Conservation (phyloP, 2,888 invertebrate genomes). For the Notodonta dromedarius region DNA sequence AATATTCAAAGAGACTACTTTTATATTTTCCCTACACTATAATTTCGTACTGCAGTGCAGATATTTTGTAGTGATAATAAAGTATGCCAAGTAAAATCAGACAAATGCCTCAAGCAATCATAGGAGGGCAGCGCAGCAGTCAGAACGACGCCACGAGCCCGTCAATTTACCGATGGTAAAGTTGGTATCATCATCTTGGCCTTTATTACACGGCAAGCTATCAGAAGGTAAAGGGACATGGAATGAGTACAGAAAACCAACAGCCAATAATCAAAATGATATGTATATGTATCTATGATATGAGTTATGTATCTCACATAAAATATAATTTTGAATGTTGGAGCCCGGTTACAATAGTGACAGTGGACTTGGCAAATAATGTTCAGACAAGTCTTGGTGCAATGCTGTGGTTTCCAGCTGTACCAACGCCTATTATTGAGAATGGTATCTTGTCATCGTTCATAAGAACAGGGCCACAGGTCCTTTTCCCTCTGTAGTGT, state of each 20-base stretch:
- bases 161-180: conserved; percentile 6
- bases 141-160: conserved; percentile 5
- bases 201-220: conserved; percentile 36
- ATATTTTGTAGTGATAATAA: background rate
- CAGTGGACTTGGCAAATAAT: background rate
- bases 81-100: conserved; percentile 7
- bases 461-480: conserved; percentile 51
- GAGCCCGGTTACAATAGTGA: background rate
- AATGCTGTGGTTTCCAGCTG: background rate
- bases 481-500: conserved; percentile 75
- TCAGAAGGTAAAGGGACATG: conserved; percentile 77
- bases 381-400: too few species aligned
- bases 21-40: background rate
- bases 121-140: conserved; percentile 1
- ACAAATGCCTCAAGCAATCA: conserved; percentile 10
- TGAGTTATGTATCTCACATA: conserved; percentile 2
- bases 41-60: background rate
- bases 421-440: background rate
- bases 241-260: conserved; percentile 81
- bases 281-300: too few species aligned
- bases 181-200: conserved; percentile 7
- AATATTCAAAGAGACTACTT: too few species aligned
- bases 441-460: conserved; percentile 38
- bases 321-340: conserved; percentile 1
- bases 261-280: conserved; percentile 61